These are phyloP conservation scores for Columba livia DNA, from an alignment of 2,113 vertebrate species.

Conservation along the genomic window DNA sequence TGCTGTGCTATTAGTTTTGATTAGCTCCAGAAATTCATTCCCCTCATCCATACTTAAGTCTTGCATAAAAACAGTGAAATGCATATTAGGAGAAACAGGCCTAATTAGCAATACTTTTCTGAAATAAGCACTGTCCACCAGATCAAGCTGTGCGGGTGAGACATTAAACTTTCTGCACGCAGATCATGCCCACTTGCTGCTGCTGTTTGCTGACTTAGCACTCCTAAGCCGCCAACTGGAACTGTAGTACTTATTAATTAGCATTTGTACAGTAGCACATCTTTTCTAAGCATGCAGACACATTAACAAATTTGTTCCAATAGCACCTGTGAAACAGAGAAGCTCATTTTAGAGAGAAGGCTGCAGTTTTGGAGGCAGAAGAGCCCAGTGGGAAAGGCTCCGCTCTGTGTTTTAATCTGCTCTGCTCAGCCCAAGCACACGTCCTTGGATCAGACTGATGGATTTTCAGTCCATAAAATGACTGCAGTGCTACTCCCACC, in stretches of 20 bases:
- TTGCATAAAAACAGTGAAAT: neutral
- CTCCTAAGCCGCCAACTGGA: neutral
- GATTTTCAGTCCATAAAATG: neutral
- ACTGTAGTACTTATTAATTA: neutral
- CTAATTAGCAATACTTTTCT: neutral
- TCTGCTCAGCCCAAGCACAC: neutral
- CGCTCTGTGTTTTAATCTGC: neutral
- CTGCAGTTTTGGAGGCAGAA: neutral
- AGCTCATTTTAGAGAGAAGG: neutral
- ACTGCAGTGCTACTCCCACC: neutral
- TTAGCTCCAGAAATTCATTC: neutral
- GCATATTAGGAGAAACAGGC: neutral
- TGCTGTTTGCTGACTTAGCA: neutral
- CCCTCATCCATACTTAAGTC: neutral
- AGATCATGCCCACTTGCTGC: neutral
- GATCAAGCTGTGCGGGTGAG: neutral
- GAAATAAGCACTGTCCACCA: neutral
- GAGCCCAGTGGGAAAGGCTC: neutral
- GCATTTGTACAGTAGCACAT: neutral
- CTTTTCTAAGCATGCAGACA: neutral
- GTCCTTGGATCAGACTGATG: neutral
- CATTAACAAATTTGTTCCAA: neutral
- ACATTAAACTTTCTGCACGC: neutral
- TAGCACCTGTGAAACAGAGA: neutral
- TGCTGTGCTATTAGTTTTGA: slow-evolving; percentile 8